Evolutionary conservation across 2,888 invertebrate species (phyloP).

Genomic region (Lamellibrachia satsuma): DNA sequence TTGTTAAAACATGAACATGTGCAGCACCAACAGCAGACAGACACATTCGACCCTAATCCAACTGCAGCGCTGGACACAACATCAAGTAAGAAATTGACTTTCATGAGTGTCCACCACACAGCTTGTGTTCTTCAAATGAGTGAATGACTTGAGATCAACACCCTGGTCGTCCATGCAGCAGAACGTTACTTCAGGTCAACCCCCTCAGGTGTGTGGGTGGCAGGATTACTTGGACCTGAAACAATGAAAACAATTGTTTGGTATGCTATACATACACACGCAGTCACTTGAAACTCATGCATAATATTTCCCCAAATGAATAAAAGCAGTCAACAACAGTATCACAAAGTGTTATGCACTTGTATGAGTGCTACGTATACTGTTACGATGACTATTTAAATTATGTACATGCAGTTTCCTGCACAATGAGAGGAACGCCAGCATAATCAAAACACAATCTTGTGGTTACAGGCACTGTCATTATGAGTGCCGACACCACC

Average conservation of each 20-base stretch:
- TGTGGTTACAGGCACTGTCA: no score
- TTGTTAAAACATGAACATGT: not conserved
- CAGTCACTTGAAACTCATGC: no score
- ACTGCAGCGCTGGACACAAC: not conserved
- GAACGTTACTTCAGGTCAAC: not conserved
- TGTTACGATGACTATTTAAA: no score
- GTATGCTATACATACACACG: no score
- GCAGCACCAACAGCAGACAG: not conserved
- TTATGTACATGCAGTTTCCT: no score
- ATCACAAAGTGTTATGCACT: no score
- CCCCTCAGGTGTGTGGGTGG: not conserved
- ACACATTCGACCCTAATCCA: not conserved
- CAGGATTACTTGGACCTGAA: constrained; percentile 13
- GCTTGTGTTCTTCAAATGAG: not conserved
- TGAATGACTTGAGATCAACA: not conserved
- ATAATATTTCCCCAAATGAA: no score
- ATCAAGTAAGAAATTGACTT: not conserved
- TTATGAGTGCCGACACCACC: no score
- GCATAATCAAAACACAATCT: no score
- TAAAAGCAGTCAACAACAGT: no score
- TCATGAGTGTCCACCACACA: not conserved
- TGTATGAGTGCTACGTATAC: no score
- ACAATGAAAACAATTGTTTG: not conserved
- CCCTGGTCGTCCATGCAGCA: not conserved
- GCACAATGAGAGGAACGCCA: no score